These are phyloP conservation scores for Argyresthia albistria DNA, from an alignment of 2,888 invertebrate genomes.

Conservation along the genomic window DNA sequence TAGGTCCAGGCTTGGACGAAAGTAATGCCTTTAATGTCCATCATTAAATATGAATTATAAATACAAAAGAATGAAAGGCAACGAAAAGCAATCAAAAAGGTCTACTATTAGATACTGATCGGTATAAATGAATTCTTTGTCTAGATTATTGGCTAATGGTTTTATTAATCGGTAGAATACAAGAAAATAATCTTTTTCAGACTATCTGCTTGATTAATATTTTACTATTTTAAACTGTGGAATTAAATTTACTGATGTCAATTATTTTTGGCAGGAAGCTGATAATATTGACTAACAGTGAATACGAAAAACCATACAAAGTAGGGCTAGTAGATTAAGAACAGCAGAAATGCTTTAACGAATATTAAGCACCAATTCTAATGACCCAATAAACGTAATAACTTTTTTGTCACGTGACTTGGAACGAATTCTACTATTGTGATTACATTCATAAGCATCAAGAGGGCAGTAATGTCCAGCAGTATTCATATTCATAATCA, in stretches of 20 bases:
- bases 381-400: not conserved
- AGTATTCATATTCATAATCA: slow-evolving; percentile 41
- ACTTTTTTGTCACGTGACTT: slow-evolving; percentile 3
- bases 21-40: slow-evolving; percentile 65
- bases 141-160: no score
- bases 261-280: no score
- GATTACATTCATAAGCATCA: slow-evolving; percentile 49
- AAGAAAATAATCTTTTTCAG: no score
- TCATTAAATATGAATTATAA: slow-evolving; percentile 72
- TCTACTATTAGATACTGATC: slow-evolving; percentile 57
- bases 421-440: slow-evolving; percentile 22
- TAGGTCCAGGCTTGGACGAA: slow-evolving; percentile 37
- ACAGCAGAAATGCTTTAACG: not conserved
- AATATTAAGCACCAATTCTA: not conserved
- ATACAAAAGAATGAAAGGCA: slow-evolving; percentile 66
- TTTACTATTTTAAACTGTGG: no score
- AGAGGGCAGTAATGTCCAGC: slow-evolving; percentile 31
- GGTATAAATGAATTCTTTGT: no score
- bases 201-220: no score
- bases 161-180: no score
- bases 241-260: no score
- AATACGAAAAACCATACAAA: no score
- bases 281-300: no score
- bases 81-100: slow-evolving; percentile 61
- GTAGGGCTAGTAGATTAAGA: no score